These are phyloP conservation scores for Lymantria monacha DNA, from an alignment of 2,888 invertebrate genomes.

Conservation along the genomic window DNA sequence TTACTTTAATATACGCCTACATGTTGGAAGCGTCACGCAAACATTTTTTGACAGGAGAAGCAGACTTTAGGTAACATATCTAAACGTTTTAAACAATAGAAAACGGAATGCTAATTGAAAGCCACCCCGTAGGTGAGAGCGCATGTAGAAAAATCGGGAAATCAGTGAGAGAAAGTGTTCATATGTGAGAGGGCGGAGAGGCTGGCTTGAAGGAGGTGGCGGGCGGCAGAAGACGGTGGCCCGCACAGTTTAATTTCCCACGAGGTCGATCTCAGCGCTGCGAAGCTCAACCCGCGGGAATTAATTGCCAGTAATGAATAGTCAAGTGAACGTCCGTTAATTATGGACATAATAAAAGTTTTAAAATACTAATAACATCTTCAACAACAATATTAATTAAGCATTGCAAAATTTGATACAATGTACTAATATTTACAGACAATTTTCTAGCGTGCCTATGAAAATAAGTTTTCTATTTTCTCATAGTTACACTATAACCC, in stretches of 20 bases:
- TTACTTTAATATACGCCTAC: slow-evolving; percentile 70
- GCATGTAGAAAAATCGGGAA: slow-evolving; percentile 66
- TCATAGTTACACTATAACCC: slow-evolving; percentile 46
- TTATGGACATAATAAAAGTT: slow-evolving; percentile 61
- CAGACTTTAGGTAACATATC: too few species aligned
- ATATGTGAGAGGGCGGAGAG: slow-evolving; percentile 63
- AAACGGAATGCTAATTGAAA: slow-evolving; percentile 3
- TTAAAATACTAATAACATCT: slow-evolving; percentile 25
- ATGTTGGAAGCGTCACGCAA: slow-evolving; percentile 47
- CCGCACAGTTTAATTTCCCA: slow-evolving; percentile 82
- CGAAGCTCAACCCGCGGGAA: slow-evolving; percentile 79
- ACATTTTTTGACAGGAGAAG: not conserved
- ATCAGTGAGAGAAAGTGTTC: slow-evolving; percentile 73
- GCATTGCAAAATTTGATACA: not conserved
- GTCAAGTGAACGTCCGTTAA: slow-evolving; percentile 79
- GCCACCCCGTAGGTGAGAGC: slow-evolving; percentile 19
- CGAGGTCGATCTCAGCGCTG: slow-evolving; percentile 81
- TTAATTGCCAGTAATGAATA: slow-evolving; percentile 83
- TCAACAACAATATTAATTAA: slow-evolving; percentile 4
- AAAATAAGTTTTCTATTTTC: slow-evolving; percentile 33
- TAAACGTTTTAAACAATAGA: slow-evolving; percentile 3
- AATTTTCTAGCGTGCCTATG: slow-evolving; percentile 27
- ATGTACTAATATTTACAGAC: not conserved
- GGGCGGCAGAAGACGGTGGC: slow-evolving; percentile 74
- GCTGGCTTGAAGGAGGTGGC: slow-evolving; percentile 50